These are phyloP conservation scores for Grus americana DNA, from an alignment of 2,113 vertebrate genomes.

Conservation along the genomic window DNA sequence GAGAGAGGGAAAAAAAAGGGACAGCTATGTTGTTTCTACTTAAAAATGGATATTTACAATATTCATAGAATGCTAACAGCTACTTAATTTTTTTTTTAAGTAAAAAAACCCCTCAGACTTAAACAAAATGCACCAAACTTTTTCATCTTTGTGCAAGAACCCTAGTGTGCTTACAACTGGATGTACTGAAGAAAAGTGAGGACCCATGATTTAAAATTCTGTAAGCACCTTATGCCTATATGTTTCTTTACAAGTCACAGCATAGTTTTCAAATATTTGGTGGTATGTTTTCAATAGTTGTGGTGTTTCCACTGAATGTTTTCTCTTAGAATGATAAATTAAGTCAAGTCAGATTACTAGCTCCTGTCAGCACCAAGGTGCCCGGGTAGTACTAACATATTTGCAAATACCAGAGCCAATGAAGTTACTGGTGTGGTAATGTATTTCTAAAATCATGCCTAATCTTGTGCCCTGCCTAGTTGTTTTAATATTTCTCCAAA, in stretches of 20 bases:
- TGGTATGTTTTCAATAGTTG: not conserved
- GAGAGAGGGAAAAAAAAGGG: not conserved
- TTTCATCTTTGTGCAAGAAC: not conserved
- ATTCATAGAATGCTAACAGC: not conserved
- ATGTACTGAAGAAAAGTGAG: not conserved
- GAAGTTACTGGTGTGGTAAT: not conserved
- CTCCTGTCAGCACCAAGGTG: not conserved
- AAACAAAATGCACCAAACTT: accelerated
- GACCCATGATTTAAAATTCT: not conserved
- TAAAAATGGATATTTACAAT: not conserved
- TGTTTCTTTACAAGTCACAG: not conserved
- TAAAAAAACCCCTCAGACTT: accelerated
- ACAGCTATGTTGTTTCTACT: not conserved
- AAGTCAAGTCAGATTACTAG: not conserved
- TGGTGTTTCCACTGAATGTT: not conserved
- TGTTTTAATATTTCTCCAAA: not conserved
- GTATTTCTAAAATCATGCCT: not conserved
- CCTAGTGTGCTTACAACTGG: accelerated
- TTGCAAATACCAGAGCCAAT: not conserved
- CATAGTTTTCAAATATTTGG: not conserved
- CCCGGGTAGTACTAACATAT: not conserved
- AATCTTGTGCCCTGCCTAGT: not conserved
- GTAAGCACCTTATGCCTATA: not conserved
- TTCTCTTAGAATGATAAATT: not conserved
- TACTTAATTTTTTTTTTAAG: not conserved